These are phyloP conservation scores for Magallana nippona DNA, from an alignment of 2,888 invertebrate species.

Conservation along the genomic window DNA sequence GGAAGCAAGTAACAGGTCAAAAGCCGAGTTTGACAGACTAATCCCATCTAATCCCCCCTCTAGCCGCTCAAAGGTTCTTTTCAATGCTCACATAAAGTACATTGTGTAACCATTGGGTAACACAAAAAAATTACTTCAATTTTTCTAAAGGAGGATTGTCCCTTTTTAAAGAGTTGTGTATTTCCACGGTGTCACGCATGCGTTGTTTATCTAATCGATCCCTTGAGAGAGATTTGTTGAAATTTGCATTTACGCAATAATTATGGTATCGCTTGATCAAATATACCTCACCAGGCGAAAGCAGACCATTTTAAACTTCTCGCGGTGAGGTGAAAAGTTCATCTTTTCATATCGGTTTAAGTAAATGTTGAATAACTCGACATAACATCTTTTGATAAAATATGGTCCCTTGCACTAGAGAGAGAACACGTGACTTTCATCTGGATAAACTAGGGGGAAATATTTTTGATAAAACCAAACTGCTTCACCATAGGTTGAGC, in stretches of 20 bases:
- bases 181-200: conserved; percentile 17
- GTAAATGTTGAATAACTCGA: conserved; percentile 42
- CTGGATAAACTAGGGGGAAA: conserved; percentile 19
- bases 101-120: conserved; percentile 25
- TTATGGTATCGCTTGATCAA: conserved; percentile 40
- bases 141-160: conserved; percentile 27
- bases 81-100: background rate
- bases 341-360: conserved; percentile 43
- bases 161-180: conserved; percentile 15
- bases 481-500: background rate
- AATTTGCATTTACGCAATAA: conserved; percentile 44
- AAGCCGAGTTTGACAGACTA: conserved; percentile 28
- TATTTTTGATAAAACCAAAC: conserved; percentile 6
- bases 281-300: conserved; percentile 9
- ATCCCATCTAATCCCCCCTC: conserved; percentile 13
- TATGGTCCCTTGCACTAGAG: conserved; percentile 17
- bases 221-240: conserved; percentile 9
- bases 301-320: conserved; percentile 37
- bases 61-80: background rate
- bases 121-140: background rate
- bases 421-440: conserved; percentile 24
- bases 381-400: conserved; percentile 39
- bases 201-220: conserved; percentile 33
- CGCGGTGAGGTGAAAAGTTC: conserved; percentile 43
- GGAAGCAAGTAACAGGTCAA: conserved; percentile 15